phyloP scores from a whole-genome alignment of 2,888 invertebrate genomes.

The Melinopterus prodromus region DNA sequence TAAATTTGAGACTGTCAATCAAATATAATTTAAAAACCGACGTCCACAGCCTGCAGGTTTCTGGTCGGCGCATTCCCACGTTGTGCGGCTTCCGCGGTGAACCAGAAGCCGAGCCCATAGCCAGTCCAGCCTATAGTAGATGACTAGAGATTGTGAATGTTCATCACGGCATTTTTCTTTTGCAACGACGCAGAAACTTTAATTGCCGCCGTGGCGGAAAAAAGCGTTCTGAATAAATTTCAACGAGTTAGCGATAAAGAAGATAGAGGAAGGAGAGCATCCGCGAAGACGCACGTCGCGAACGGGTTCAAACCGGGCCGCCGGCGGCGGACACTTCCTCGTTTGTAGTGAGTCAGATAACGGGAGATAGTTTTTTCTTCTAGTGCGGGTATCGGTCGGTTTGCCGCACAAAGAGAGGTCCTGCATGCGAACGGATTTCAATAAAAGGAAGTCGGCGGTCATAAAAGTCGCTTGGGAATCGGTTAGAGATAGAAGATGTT shows the following conservation, averaged over 20 bases:
- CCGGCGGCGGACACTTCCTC: constrained; percentile 40
- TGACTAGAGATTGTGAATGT: neutral
- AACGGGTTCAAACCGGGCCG: constrained; percentile 39
- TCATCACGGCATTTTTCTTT: neutral
- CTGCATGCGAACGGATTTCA: neutral
- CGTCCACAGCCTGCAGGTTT: neutral
- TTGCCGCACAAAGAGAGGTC: neutral
- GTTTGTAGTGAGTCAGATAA: constrained; percentile 42
- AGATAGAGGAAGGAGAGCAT: constrained; percentile 26
- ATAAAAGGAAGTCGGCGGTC: neutral
- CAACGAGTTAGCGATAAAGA: neutral
- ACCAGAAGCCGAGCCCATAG: neutral
- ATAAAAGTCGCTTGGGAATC: neutral
- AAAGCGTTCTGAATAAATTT: constrained; percentile 20
- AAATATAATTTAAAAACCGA: neutral
- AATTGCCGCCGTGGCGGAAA: constrained; percentile 7
- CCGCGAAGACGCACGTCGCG: constrained; percentile 31
- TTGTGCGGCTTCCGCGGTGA: neutral
- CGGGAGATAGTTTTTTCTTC: constrained; percentile 39
- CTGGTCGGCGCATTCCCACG: neutral
- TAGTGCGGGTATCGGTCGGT: neutral
- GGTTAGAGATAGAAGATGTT: neutral
- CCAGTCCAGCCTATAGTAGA: neutral
- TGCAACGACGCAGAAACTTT: neutral
- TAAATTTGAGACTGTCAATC: neutral